These are phyloP conservation scores for Megaustenia siamemsis DNA, from an alignment of 2,888 invertebrate genomes.

Conservation along the genomic window DNA sequence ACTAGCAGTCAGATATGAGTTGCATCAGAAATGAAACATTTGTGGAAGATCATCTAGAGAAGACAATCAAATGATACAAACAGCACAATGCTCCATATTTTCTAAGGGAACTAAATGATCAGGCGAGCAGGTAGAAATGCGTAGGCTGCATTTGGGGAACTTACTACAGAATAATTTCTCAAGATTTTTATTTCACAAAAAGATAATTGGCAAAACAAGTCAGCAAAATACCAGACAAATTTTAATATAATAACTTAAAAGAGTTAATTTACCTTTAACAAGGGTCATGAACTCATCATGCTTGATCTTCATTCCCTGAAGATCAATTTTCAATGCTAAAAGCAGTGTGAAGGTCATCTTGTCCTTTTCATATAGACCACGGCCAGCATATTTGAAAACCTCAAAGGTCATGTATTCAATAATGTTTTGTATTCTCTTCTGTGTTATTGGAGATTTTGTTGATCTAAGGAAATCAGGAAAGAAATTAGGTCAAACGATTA, in stretches of 20 bases:
- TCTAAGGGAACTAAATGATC: no score
- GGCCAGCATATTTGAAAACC: constrained; percentile 79
- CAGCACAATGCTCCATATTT: no score
- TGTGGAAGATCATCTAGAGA: no score
- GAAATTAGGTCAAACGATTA: no score
- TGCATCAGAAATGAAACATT: no score
- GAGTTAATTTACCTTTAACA: constrained; percentile 72
- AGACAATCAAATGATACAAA: no score
- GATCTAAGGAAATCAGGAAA: constrained; percentile 65
- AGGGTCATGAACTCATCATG: constrained; percentile 78
- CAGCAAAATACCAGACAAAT: not conserved
- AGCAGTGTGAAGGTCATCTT: constrained; percentile 80
- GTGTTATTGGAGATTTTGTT: constrained; percentile 78
- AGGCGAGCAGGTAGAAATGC: no score
- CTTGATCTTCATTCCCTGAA: constrained; percentile 76
- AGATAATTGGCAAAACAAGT: not conserved
- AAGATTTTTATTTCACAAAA: not conserved
- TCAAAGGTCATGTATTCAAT: constrained; percentile 80
- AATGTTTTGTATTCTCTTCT: constrained; percentile 80
- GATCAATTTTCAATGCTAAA: constrained; percentile 80
- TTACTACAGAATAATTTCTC: not conserved
- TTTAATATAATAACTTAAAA: not conserved
- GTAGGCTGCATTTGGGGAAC: no score
- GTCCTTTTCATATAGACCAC: constrained; percentile 80
- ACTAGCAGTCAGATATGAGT: no score